A percentile compares a stretch with the other conserved stretches of the same genome.
These are phyloP conservation scores for Catharus bicknelli DNA, from an alignment of 2,113 vertebrate species.

Conservation along the genomic window DNA sequence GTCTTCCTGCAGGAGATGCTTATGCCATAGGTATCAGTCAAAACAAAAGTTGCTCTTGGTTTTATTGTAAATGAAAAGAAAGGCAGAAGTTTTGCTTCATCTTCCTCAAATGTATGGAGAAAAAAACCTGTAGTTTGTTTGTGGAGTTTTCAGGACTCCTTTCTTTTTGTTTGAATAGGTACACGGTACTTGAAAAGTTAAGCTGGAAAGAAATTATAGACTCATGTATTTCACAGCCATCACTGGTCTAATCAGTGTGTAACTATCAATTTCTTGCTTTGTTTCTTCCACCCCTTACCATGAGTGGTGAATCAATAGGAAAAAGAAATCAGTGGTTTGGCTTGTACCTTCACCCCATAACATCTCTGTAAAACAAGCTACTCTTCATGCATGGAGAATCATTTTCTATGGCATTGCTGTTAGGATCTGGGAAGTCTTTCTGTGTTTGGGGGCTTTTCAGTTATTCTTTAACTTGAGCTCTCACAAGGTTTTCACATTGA, in stretches of 20 bases:
- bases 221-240: neutral
- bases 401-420: neutral
- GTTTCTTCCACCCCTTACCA: neutral
- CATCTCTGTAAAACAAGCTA: neutral
- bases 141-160: neutral
- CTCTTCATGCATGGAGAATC: neutral
- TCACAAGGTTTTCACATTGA: neutral
- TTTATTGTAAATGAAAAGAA: neutral
- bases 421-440: neutral
- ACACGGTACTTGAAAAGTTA: neutral
- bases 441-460: neutral
- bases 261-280: neutral
- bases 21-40: neutral
- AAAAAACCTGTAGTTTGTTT: neutral
- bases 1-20: neutral
- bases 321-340: neutral
- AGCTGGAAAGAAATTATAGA: neutral
- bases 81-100: neutral
- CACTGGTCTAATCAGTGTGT: neutral
- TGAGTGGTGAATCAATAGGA: neutral
- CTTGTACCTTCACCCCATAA: neutral
- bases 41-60: neutral
- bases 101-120: neutral
- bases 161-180: neutral
- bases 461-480: neutral